These are phyloP conservation scores for Circaetus cinerascens DNA, from an alignment of 2,113 vertebrate genomes.

Conservation along the genomic window DNA sequence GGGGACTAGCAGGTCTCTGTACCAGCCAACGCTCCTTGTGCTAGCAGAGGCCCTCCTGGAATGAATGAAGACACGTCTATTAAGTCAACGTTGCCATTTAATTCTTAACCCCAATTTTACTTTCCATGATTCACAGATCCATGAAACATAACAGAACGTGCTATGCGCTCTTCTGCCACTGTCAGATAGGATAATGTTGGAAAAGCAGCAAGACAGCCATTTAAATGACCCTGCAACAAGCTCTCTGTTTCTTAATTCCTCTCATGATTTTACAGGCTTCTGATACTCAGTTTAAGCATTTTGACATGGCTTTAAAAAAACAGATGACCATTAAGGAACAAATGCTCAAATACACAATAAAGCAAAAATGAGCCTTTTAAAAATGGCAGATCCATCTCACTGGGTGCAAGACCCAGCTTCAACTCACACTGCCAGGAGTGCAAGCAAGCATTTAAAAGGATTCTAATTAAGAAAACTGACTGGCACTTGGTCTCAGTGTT, in stretches of 20 bases:
- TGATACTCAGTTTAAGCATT: not conserved
- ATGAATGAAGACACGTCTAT: not conserved
- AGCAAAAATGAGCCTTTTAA: not conserved
- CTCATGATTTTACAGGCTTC: not conserved
- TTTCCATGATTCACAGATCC: not conserved
- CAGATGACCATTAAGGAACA: not conserved
- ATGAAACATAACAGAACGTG: not conserved
- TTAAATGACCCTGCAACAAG: not conserved
- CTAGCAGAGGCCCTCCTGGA: not conserved
- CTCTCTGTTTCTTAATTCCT: not conserved
- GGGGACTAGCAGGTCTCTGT: not conserved
- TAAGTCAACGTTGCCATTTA: not conserved
- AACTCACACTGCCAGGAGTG: not conserved
- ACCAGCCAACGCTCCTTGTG: not conserved
- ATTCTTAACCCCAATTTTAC: not conserved
- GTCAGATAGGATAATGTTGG: not conserved
- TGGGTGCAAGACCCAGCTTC: not conserved
- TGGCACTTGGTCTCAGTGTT: constrained; percentile 21
- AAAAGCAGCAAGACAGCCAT: not conserved
- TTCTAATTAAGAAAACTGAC: constrained; percentile 62
- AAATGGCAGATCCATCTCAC: not conserved
- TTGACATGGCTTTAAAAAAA: not conserved
- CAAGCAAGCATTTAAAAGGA: constrained; percentile 36
- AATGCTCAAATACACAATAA: not conserved
- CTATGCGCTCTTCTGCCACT: not conserved